A percentile compares a stretch with the other conserved stretches of the same genome.
Conservation (phyloP, 2,113 vertebrate species). For the Lagopus muta region DNA sequence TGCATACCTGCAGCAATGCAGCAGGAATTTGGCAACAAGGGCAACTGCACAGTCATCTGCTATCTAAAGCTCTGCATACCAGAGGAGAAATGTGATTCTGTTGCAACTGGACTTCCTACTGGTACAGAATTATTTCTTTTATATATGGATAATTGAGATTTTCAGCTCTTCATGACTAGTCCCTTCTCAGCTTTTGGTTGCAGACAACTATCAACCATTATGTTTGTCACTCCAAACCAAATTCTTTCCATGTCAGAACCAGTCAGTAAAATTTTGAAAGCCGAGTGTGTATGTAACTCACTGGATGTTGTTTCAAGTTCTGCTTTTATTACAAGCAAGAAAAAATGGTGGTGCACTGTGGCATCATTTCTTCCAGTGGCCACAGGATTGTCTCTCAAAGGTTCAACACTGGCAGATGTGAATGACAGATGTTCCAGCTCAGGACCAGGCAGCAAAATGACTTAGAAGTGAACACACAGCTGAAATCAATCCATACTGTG, state of each 20-base stretch:
- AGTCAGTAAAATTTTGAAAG: background rate
- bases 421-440: background rate
- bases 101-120: background rate
- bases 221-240: background rate
- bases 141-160: background rate
- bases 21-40: background rate
- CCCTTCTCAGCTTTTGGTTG: background rate
- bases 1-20: background rate
- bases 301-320: background rate
- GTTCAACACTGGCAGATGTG: background rate
- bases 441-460: background rate
- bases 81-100: background rate
- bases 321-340: background rate
- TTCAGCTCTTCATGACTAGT: background rate
- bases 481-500: background rate
- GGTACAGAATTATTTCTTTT: background rate
- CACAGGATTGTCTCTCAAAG: background rate
- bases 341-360: background rate
- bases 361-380: background rate
- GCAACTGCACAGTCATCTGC: background rate
- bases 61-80: background rate
- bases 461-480: background rate
- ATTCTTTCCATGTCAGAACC: background rate
- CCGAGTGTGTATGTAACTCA: background rate
- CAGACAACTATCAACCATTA: background rate